Percentiles rank a stretch among this genome's conserved stretches.
These are phyloP conservation scores for Casuarius casuarius DNA, from an alignment of 2,113 vertebrate genomes.

Conservation along the genomic window DNA sequence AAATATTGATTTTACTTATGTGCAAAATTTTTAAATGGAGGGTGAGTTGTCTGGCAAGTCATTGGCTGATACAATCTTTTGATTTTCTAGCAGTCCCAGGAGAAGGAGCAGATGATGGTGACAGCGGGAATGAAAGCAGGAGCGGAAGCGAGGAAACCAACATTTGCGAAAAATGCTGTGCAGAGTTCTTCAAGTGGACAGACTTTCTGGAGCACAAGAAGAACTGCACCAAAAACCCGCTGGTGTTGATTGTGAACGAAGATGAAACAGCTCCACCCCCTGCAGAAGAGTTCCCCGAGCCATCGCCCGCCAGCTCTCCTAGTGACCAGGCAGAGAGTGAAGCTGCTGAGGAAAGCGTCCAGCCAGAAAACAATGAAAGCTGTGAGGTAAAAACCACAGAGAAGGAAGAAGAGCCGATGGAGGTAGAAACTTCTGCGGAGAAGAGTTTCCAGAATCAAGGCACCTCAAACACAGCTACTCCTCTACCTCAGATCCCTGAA, in stretches of 20 bases:
- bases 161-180: constrained; percentile 94
- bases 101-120: constrained; percentile 90
- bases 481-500: constrained; percentile 87
- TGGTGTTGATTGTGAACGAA: constrained; percentile 94
- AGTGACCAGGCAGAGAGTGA: constrained; percentile 92
- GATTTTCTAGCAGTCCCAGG: constrained; percentile 85
- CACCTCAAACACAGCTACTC: constrained; percentile 80
- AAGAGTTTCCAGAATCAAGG: constrained; percentile 82
- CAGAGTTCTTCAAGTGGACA: constrained; percentile 97
- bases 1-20: constrained; percentile 92
- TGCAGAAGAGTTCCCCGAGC: constrained; percentile 85
- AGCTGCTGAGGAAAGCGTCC: constrained; percentile 84
- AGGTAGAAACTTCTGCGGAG: constrained; percentile 86
- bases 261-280: constrained; percentile 88
- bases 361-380: constrained; percentile 81
- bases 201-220: constrained; percentile 96
- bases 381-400: constrained; percentile 79
- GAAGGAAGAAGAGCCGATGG: constrained; percentile 94
- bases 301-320: constrained; percentile 88
- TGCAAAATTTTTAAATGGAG: constrained; percentile 88
- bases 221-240: constrained; percentile 92
- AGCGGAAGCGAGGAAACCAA: constrained; percentile 95
- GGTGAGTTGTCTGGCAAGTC: constrained; percentile 76
- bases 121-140: constrained; percentile 92
- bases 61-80: constrained; percentile 84